Evolutionary conservation across 2,113 vertebrate species (phyloP).

Genomic region (Cyprinus carpio): DNA sequence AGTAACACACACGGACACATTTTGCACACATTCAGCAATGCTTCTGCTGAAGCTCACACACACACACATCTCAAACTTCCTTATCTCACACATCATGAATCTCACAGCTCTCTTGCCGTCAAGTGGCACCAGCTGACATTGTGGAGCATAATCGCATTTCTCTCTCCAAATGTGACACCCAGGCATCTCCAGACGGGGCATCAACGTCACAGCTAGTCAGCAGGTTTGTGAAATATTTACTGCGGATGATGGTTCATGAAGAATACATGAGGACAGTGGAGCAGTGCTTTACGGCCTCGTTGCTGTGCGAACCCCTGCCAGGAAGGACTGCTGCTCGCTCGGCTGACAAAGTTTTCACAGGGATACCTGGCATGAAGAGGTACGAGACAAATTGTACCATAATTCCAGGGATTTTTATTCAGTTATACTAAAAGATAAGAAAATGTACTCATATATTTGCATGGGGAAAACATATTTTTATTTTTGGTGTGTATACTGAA

Average conservation of each 20-base stretch:
- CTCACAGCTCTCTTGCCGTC: constrained; percentile 54
- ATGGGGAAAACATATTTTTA: not conserved
- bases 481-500: not conserved
- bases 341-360: constrained; percentile 47
- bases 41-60: constrained; percentile 16
- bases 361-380: constrained; percentile 51
- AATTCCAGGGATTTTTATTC: not conserved
- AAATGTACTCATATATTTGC: not conserved
- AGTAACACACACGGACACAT: constrained; percentile 17
- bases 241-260: constrained; percentile 42
- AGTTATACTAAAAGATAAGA: not conserved
- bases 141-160: constrained; percentile 50
- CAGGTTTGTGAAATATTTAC: constrained; percentile 59
- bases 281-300: constrained; percentile 33
- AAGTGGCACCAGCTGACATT: constrained; percentile 58
- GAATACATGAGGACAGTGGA: constrained; percentile 34
- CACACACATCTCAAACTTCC: constrained; percentile 1
- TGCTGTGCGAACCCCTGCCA: constrained; percentile 47
- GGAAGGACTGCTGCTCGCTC: constrained; percentile 55
- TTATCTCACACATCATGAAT: constrained; percentile 48
- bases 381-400: not conserved
- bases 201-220: constrained; percentile 42
- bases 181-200: constrained; percentile 55
- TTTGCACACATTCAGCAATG: constrained; percentile 34
- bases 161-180: constrained; percentile 52